Evolutionary conservation across 2,113 vertebrate genomes (phyloP), one percentile per base, ranked within the genome.

Genomic region (Atherinomorus stipes): DNA sequence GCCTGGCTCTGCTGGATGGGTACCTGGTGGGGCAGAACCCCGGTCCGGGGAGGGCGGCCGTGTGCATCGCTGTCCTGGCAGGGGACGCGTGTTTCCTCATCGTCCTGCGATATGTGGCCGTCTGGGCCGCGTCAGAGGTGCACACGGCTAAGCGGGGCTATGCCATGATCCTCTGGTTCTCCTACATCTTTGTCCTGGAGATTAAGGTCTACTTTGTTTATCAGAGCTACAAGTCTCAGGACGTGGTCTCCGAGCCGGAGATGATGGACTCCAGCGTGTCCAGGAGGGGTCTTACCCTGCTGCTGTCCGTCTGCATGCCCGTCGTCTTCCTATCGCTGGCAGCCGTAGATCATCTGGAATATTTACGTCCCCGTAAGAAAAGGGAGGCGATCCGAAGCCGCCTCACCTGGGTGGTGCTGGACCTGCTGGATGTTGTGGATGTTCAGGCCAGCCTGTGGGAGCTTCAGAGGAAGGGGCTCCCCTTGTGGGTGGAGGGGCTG

Each of bases 121-220:
- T 94, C 53, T 95, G 94, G 94, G 93, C 95, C 44, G 94, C 94
- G 0, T 93, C 94, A 0, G 94, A 95, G 80, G 94, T 95, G 12
- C 90, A 93, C 64, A 94, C 93, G 0, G 88, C 94, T 3, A 95
- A 94, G 51, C 80, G 94, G 3, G 94, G 94, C 74, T 95, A 95
- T 0, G 94, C 94, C 75, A 95, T 95, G 94, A 93, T 95, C 66
- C 92, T 95, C 7, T 95, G 94, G 94, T 95, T 95, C 85, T 91
- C 94, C 25, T 95, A 95, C 84, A 94, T 95, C 69, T 95, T 95
- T 12, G 94, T 95, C 74, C 78, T 95, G 87, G 94, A 95, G 84
- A 95, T 95, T 85, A 95, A 95, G 74, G 93, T 95, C 52, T 95
- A 95, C 85, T 95, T 95, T 74, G 88, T 95, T 74, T 95, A 94